Conservation (phyloP, 2,888 invertebrate species). For the Eucera pruinosa region DNA sequence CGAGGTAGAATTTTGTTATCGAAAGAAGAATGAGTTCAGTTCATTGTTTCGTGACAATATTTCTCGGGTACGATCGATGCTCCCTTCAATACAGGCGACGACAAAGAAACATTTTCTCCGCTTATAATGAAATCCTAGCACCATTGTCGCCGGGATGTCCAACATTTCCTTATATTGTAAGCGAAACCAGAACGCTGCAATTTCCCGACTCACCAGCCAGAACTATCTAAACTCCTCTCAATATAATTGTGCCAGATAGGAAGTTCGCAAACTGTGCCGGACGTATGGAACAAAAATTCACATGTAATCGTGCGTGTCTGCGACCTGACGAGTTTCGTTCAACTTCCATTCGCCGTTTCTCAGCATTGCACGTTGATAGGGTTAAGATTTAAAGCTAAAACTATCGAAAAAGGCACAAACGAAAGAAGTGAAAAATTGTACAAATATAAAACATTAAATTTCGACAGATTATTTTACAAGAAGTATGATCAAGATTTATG, state of each 20-base stretch:
- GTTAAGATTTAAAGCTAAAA: background rate
- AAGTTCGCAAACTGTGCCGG: conserved; percentile 54
- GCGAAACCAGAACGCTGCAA: conserved; percentile 51
- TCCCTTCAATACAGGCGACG: conserved; percentile 13
- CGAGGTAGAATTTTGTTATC: conserved; percentile 4
- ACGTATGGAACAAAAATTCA: conserved; percentile 50
- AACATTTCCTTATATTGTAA: conserved; percentile 52
- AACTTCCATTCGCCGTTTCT: conserved; percentile 6
- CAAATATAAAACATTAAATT: too few relatives aligned
- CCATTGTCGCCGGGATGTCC: conserved; percentile 31
- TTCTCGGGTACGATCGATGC: conserved; percentile 16
- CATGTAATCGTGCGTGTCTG: conserved; percentile 36
- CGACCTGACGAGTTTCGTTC: background rate
- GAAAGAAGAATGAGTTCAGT: background rate
- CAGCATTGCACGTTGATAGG: background rate
- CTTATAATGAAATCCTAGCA: conserved; percentile 21
- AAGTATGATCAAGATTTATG: too few relatives aligned
- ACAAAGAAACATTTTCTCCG: conserved; percentile 29
- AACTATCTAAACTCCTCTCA: conserved; percentile 57
- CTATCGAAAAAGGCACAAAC: too few relatives aligned
- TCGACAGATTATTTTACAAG: too few relatives aligned
- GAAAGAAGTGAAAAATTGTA: too few relatives aligned
- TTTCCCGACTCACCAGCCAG: conserved; percentile 44
- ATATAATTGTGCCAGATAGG: conserved; percentile 61
- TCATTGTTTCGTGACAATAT: conserved; percentile 7